phyloP scores from a whole-genome alignment of 2,113 vertebrate genomes.

The Phylloscopus trochilus region DNA sequence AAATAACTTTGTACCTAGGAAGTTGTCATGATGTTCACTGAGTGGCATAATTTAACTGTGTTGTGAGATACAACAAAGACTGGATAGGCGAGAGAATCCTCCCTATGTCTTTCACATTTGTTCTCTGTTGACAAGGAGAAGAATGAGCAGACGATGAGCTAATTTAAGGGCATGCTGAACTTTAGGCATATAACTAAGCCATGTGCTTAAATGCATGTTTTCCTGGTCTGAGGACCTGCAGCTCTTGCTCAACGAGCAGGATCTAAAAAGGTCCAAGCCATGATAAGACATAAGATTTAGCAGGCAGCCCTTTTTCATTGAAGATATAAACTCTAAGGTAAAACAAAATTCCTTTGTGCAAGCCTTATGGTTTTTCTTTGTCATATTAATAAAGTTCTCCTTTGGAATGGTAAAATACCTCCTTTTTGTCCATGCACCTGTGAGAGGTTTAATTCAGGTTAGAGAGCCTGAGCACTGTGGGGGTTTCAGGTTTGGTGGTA shows the following conservation, averaged over 20 bases:
- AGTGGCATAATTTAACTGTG: conserved; percentile 54
- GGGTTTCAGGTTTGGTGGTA: conserved; percentile 56
- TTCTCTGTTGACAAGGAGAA: conserved; percentile 11
- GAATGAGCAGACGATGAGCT: conserved; percentile 28
- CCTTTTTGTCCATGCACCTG: conserved; percentile 48
- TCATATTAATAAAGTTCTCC: not conserved
- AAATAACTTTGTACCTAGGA: conserved; percentile 59
- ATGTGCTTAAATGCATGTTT: not conserved
- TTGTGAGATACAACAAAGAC: conserved; percentile 37
- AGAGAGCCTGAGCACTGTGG: not conserved
- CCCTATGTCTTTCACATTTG: not conserved
- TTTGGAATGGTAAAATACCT: not conserved
- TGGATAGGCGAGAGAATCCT: not conserved
- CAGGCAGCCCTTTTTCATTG: not conserved
- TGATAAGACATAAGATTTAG: not conserved
- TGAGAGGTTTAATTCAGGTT: conserved; percentile 48
- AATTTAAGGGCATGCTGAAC: conserved; percentile 28
- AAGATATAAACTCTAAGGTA: not conserved
- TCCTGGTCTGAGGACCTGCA: not conserved
- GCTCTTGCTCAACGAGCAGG: not conserved
- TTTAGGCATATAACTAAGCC: not conserved
- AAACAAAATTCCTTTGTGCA: not conserved
- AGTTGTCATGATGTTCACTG: conserved; percentile 8
- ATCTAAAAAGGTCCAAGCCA: not conserved
- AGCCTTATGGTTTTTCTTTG: not conserved